Percentiles rank a stretch among this genome's conserved stretches.
Conservation (phyloP, 1,140 invertebrate species). For the Magallana gigas region DNA sequence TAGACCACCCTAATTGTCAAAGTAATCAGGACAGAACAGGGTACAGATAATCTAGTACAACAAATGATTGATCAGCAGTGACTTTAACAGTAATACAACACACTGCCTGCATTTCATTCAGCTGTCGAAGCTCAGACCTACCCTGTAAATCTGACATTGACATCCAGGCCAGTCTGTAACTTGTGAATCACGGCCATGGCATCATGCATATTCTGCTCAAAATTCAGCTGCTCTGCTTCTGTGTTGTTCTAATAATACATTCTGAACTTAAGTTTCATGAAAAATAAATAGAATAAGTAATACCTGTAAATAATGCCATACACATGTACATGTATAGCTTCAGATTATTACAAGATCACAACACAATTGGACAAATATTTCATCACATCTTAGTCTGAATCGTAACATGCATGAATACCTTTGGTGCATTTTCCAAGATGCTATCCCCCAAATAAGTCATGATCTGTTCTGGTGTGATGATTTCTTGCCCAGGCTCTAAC, state of each 20-base stretch:
- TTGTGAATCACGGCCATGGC: constrained; percentile 83
- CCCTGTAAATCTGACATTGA: constrained; percentile 84
- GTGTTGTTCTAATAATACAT: constrained; percentile 71
- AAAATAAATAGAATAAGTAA: constrained; percentile 11
- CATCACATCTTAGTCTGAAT: no score
- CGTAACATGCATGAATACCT: constrained; percentile 67
- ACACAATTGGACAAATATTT: no score
- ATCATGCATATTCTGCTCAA: constrained; percentile 84
- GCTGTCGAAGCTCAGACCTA: constrained; percentile 65
- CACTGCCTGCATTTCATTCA: no score
- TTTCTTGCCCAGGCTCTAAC: constrained; percentile 79
- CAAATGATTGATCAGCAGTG: no score
- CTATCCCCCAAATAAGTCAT: constrained; percentile 82
- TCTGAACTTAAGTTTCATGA: neutral
- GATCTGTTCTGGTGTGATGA: constrained; percentile 81
- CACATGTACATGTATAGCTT: no score
- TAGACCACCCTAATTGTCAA: no score
- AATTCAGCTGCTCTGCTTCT: constrained; percentile 80
- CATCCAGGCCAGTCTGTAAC: constrained; percentile 83
- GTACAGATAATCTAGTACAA: no score
- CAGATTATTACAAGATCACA: no score
- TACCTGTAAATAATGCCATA: neutral
- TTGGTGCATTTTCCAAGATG: constrained; percentile 80
- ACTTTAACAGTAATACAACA: no score
- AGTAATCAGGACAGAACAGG: no score